A percentile compares a stretch with the other conserved stretches of the same genome.
Evolutionary conservation across 2,888 invertebrate genomes (phyloP).

Genomic region (Trachelus stipa): DNA sequence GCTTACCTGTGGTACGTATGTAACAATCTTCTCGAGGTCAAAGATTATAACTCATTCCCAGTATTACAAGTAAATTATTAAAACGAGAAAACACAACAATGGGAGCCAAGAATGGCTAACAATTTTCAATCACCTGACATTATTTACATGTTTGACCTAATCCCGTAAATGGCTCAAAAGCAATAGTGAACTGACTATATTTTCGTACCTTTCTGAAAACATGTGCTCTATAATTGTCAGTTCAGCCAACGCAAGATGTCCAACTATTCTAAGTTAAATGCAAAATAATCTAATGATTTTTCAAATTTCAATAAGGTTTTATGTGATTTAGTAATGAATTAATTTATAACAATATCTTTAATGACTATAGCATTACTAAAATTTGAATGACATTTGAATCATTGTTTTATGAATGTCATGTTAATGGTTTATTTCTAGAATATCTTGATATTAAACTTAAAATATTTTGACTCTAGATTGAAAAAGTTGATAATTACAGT

Average conservation of each 20-base stretch:
- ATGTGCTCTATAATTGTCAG: no score
- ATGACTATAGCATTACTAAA: neutral
- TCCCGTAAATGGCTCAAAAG: neutral
- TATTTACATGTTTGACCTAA: conserved; percentile 38
- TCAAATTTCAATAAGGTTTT: neutral
- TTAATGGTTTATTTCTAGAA: neutral
- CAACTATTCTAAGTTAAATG: no score
- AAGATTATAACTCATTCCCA: neutral
- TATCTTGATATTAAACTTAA: neutral
- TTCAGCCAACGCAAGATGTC: no score
- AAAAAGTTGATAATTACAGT: neutral
- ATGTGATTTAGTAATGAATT: neutral
- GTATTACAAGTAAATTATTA: neutral
- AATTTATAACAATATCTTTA: neutral
- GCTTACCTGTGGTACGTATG: neutral
- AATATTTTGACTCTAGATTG: neutral
- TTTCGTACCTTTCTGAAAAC: no score
- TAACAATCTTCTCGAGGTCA: neutral
- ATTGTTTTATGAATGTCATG: neutral
- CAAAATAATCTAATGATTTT: neutral
- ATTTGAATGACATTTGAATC: neutral
- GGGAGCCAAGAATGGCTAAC: neutral
- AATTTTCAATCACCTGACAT: conserved; percentile 34
- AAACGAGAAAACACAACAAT: neutral
- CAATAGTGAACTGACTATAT: no score